Conservation (phyloP, 2,797 vertebrate species). For the Enteromius fasciolatus region DNA sequence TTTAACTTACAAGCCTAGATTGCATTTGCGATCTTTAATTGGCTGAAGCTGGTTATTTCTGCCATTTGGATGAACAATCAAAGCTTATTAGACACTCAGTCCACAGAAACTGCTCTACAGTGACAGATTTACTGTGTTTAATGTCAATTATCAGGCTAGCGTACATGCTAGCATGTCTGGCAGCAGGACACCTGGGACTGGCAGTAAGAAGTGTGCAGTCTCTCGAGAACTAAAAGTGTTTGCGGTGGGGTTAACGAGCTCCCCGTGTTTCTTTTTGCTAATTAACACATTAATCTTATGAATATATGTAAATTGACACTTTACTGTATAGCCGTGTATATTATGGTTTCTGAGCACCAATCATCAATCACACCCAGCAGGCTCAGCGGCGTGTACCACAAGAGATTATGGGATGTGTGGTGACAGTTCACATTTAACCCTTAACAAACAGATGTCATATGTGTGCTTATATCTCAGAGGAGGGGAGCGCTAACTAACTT, state of each 20-base stretch:
- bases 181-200: constrained; percentile 55
- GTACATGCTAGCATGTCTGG: constrained; percentile 52
- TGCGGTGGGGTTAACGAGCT: constrained; percentile 60
- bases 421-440: constrained; percentile 52
- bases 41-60: constrained; percentile 17
- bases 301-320: constrained; percentile 56
- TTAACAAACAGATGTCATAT: constrained; percentile 40
- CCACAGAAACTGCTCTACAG: constrained; percentile 20
- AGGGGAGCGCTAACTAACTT: constrained; percentile 7
- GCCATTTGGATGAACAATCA: constrained; percentile 44
- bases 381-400: constrained; percentile 29
- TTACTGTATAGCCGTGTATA: constrained; percentile 7
- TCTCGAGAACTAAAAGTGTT: constrained; percentile 53
- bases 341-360: constrained; percentile 16
- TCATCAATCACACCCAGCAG: constrained; percentile 50
- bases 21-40: constrained; percentile 32
- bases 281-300: constrained; percentile 62
- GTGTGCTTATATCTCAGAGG: constrained; percentile 19
- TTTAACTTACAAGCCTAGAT: constrained; percentile 6
- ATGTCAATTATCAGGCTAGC: constrained; percentile 50
- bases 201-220: constrained; percentile 30
- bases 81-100: constrained; percentile 44
- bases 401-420: constrained; percentile 38
- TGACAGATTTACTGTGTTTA: constrained; percentile 55
- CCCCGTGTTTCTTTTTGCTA: constrained; percentile 55